Evolutionary conservation across 2,888 invertebrate species (phyloP), one percentile per base, ranked within the genome.

Genomic region (Troides aeacus): DNA sequence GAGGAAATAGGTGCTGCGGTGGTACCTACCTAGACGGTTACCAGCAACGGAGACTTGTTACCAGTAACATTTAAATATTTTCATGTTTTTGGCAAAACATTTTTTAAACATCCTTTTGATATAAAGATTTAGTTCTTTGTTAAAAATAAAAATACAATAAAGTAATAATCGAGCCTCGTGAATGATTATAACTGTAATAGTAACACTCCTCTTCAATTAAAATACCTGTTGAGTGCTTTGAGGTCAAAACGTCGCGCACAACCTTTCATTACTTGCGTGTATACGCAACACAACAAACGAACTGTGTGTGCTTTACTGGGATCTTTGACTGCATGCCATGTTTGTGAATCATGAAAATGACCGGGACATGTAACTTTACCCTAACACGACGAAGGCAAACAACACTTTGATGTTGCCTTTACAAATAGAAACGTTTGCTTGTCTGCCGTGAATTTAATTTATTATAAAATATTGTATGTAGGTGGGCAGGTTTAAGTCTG

Each of bases 151-250:
- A 46, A 46, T 46, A 46, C 0, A 15, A n/a, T 53, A 53, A 18
- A 18, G 57, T 58, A 8, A n/a, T 23, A 12, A 58, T 58, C 2
- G 1, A 24, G 23, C 50, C 66, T 59, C 21, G 39, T 30, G 50
- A 30, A 50, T 60, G 50, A 60, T 60, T 42, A 66, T 36, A n/a
- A 60, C 61, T 66, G 61, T 56, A 24, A 61, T 30, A 53, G 21
- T 18, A 15, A 6, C 59, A 68, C 68, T 68, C 63, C n/a, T 12
- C 36, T 30, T 59, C 60, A 39, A 64, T 60, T 64, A 64, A 68
- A 63, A 68, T 58, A 64, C 68, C 63, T 64, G 68, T 68, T 68
- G 59, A 36, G 46, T 21, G 63, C 50, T 60, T 68, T 59, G 39
- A 68, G 63, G 60, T 59, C 59, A 23, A 46, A 63, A 30, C 63